These are phyloP conservation scores for Leptodactylus fallax DNA, from an alignment of 2,797 vertebrate species.

Conservation along the genomic window DNA sequence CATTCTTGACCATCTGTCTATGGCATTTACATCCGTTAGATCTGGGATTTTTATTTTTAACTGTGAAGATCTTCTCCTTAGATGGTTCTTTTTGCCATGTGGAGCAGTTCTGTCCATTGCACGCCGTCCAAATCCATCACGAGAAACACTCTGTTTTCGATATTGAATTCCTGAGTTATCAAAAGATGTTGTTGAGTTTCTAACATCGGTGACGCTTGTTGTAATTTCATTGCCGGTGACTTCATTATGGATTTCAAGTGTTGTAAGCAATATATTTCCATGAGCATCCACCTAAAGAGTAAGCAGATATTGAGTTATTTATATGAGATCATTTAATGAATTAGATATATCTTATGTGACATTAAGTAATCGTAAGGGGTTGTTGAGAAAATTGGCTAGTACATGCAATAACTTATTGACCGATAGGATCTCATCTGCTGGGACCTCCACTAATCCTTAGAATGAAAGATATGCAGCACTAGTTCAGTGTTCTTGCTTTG, in stretches of 20 bases:
- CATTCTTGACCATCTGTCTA: slow-evolving; percentile 97
- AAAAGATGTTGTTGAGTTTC: slow-evolving; percentile 90
- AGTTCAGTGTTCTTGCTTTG: not conserved
- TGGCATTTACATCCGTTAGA: slow-evolving; percentile 96
- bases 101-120: slow-evolving; percentile 82
- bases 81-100: slow-evolving; percentile 85
- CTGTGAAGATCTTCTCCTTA: slow-evolving; percentile 93
- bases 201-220: slow-evolving; percentile 83
- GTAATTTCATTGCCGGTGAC: slow-evolving; percentile 89
- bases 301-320: not conserved
- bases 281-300: slow-evolving; percentile 88
- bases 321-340: not conserved
- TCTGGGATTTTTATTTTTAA: slow-evolving; percentile 98
- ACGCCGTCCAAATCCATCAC: slow-evolving; percentile 80
- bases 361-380: not conserved
- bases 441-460: not conserved
- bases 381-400: not conserved
- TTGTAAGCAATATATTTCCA: slow-evolving; percentile 94
- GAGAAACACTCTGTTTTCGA: slow-evolving; percentile 86
- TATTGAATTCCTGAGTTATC: slow-evolving; percentile 94
- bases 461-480: not conserved
- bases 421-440: not conserved
- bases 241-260: slow-evolving; percentile 97
- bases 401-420: not conserved
- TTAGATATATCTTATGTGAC: too few relatives aligned